Conservation (phyloP, 2,797 vertebrate species). For the Notamacropus eugenii region DNA sequence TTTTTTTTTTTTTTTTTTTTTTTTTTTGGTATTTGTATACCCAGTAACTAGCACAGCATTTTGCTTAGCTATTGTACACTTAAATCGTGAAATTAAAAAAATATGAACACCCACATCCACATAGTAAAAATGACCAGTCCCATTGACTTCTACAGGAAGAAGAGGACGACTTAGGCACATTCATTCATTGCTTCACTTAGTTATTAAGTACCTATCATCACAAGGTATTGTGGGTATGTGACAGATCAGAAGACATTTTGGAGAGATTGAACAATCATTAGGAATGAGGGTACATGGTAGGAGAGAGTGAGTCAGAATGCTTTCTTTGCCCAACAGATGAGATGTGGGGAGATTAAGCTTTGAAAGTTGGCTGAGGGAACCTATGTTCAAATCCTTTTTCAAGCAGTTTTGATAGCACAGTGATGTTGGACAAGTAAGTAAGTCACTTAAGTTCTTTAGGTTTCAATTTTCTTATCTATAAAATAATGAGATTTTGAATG, state of each 20-base stretch:
- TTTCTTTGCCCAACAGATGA: not conserved
- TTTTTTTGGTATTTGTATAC: not conserved
- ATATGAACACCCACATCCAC: not conserved
- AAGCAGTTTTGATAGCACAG: not conserved
- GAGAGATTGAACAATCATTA: not conserved
- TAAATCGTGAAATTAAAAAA: not conserved
- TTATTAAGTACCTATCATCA: not conserved
- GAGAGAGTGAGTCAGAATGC: not conserved
- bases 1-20: not conserved
- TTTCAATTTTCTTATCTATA: not conserved
- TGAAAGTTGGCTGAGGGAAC: not conserved
- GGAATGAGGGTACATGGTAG: not conserved
- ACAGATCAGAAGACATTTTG: not conserved
- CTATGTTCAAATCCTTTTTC: not conserved
- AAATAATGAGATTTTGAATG: not conserved
- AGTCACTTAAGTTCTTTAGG: not conserved
- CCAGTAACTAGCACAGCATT: not conserved
- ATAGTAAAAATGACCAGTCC: not conserved
- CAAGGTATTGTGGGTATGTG: not conserved
- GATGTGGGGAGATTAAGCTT: not conserved
- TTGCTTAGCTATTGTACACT: not conserved
- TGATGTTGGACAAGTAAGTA: not conserved
- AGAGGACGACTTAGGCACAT: not conserved
- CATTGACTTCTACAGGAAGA: not conserved
- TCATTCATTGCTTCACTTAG: too few species aligned